Evolutionary conservation across 2,888 invertebrate genomes (phyloP), one percentile per base, ranked within the genome.

Genomic region (Rhagophthalmus giganteus): DNA sequence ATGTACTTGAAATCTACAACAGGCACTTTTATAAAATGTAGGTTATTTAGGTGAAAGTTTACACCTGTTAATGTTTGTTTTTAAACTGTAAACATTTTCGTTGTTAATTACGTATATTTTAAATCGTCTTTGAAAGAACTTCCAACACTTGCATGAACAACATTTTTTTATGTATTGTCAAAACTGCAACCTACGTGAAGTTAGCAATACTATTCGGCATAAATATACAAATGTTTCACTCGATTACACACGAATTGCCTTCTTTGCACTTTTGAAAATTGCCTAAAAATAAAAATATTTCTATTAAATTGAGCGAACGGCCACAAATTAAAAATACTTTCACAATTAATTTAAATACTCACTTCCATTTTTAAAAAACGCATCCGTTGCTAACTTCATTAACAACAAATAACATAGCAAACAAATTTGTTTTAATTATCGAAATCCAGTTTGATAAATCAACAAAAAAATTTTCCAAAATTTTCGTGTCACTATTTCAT

Each of bases 371-470:
- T n/a, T n/a, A n/a, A n/a, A n/a, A n/a, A n/a, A n/a, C n/a, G n/a
- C n/a, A n/a, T n/a, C n/a, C n/a, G n/a, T n/a, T n/a, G n/a, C n/a
- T n/a, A n/a, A n/a, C n/a, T n/a, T n/a, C n/a, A n/a, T n/a, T n/a
- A n/a, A n/a, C n/a, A n/a, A n/a, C n/a, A n/a, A n/a, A n/a, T n/a
- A 20, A 20, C 7, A 20, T 20, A 20, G 7, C 3, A 20, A 7
- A 20, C 30, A 1, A 20, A 9, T n/a, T 39, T 40, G 31, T 40
- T 40, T 47, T 32, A 33, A 7, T 31, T 25, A 27, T 11, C 13
- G 38, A 25, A 14, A 26, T 16, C n/a, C 20, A 20, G 3, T 20
- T 20, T 20, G 20, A 7, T n/a, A n/a, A n/a, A n/a, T n/a, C 20
- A 20, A 20, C 7, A 5, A 6, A 15, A n/a, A 20, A 41, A 41